phyloP scores from a whole-genome alignment of 2,797 vertebrate genomes.

The Alfaro cultratus region DNA sequence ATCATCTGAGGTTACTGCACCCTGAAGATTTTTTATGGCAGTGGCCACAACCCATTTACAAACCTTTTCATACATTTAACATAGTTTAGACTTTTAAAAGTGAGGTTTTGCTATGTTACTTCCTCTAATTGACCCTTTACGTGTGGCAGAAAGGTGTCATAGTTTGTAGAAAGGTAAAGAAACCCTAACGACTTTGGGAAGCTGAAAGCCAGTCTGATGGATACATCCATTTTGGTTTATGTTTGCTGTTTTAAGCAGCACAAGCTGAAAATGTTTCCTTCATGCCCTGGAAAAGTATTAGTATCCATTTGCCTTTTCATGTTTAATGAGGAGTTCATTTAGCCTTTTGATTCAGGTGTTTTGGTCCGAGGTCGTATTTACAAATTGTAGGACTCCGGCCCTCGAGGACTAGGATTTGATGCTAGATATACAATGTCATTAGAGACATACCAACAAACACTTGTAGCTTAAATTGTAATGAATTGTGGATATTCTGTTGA shows the following conservation, averaged over 20 bases:
- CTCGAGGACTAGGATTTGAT: background rate
- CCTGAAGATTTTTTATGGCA: conserved; percentile 5
- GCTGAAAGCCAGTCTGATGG: background rate
- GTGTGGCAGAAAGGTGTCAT: background rate
- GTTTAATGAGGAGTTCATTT: background rate
- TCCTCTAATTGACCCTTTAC: background rate
- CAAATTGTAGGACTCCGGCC: background rate
- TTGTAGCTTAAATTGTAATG: background rate
- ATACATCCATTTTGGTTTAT: background rate
- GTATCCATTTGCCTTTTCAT: background rate
- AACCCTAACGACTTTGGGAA: background rate
- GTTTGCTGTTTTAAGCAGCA: background rate
- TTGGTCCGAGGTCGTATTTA: background rate
- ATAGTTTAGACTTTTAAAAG: background rate
- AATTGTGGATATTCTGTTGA: background rate
- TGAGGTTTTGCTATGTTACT: background rate
- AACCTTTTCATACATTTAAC: background rate
- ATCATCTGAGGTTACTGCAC: conserved; percentile 30
- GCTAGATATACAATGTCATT: background rate
- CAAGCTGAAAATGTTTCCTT: background rate
- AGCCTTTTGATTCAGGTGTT: background rate
- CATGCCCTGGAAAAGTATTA: background rate
- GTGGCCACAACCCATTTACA: conserved; percentile 8
- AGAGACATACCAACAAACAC: background rate
- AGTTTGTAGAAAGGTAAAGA: background rate